A percentile compares a stretch with the other conserved stretches of the same genome.
Evolutionary conservation across 1,140 invertebrate species (phyloP).

Genomic region (Glomeris maerens): DNA sequence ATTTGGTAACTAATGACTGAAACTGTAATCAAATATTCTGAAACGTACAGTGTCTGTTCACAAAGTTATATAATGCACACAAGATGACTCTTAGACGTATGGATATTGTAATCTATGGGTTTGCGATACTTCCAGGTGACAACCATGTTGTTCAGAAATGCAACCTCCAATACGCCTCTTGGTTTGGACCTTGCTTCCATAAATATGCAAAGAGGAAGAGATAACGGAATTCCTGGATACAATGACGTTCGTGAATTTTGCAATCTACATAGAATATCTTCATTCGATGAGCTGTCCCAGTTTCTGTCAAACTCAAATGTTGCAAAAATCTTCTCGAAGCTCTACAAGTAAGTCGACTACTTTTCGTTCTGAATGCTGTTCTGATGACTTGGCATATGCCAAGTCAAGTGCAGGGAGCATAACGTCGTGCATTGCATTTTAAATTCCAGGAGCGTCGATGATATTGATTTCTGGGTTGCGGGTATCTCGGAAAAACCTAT

Average conservation of each 20-base stretch:
- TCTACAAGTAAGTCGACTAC: conserved; percentile 31
- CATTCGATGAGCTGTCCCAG: conserved; percentile 15
- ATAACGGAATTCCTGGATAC: conserved; percentile 25
- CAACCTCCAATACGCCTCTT: conserved; percentile 51
- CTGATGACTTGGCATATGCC: not conserved
- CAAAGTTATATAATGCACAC: not conserved
- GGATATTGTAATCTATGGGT: not conserved
- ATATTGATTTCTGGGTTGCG: conserved; percentile 36
- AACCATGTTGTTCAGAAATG: conserved; percentile 86
- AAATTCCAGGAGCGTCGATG: conserved; percentile 19
- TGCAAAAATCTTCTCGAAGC: conserved; percentile 18
- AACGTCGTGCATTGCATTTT: not conserved
- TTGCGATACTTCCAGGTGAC: conserved; percentile 45
- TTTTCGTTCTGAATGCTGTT: not conserved
- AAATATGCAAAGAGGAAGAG: conserved; percentile 32
- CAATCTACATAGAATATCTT: conserved; percentile 7
- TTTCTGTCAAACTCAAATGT: conserved; percentile 14
- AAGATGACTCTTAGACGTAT: not conserved
- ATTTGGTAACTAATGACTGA: too few species aligned
- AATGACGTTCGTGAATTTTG: conserved; percentile 18
- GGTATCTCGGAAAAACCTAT: conserved; percentile 33
- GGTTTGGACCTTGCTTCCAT: conserved; percentile 28
- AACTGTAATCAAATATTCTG: too few species aligned
- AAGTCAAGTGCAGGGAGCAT: not conserved
- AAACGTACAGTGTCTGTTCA: too few species aligned